Base-by-base conservation (phyloP, 2,113 vertebrate species). In the Callocephalon fimbriatum region DNA sequence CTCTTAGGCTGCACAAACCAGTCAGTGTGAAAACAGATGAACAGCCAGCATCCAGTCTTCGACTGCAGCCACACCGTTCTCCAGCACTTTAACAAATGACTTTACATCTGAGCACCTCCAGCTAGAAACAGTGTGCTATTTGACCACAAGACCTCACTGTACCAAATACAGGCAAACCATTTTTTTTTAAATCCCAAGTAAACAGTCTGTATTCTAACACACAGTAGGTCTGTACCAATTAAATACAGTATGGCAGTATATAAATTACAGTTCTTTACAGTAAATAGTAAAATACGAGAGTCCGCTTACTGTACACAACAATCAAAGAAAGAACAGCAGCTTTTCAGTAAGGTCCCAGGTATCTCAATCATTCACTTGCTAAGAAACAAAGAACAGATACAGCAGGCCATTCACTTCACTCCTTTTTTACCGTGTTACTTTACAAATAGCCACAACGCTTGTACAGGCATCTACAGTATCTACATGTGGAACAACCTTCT, bases 211-310 rank as follows among this genome's bases (percentile, higher is more conserved):
- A 99, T 99, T 99, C 98, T 99, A 99, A 99, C 98, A 99, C 98
- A 99, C 98, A 95, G 87, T 79, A 94, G 80, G 91, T 98, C 98
- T 99, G 99, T 99, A 99, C 98, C 99, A 98, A 98, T 98, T 98
- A 99, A 98, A 99, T 98, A 99, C 98, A 99, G 97, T 97, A 98
- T 97, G 97, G 95, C 98, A 97, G 98, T 98, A 98, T 99, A 99
- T 99, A 99, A 99, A 99, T 98, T 99, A 99, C 99, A 99, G 98
- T 98, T 99, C 98, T 99, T 98, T 99, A 99, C 99, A 99, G 98
- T 98, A 98, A 98, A 99, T 98, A 98, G 99, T 96, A 98, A 99
- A 99, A 99, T 98, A 98, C 95, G 97, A 99, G 95, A 98, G 98
- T 99, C 98, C 97, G 97, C 98, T 98, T 98, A 98, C 96, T 99